Evolutionary conservation across 1,140 invertebrate genomes (phyloP).

Genomic region (Teleopsis dalmanni): DNA sequence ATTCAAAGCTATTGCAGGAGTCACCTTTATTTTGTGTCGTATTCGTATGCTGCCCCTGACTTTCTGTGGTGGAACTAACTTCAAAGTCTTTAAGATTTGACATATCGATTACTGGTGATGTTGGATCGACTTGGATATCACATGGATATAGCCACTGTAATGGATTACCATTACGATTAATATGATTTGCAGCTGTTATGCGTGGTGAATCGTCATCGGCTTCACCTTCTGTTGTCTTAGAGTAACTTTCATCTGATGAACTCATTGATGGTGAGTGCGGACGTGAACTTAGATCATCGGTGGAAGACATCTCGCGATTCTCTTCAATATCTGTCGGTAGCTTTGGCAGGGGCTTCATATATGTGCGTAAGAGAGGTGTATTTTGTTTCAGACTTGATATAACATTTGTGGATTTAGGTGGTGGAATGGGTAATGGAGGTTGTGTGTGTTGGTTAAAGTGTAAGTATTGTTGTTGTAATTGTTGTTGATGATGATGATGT

Average conservation of each 20-base stretch:
- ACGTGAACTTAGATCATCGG: slow-evolving; percentile 69
- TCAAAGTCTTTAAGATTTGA: slow-evolving; percentile 37
- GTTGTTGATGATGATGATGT: slow-evolving; percentile 39
- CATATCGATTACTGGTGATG: slow-evolving; percentile 33
- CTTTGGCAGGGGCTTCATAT: slow-evolving; percentile 54
- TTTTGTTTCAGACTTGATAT: slow-evolving; percentile 21
- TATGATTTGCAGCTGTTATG: slow-evolving; percentile 13
- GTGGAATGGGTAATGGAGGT: slow-evolving; percentile 22
- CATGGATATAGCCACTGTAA: slow-evolving; percentile 55
- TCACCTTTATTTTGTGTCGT: slow-evolving; percentile 50
- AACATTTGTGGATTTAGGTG: slow-evolving; percentile 21
- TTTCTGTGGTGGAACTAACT: slow-evolving; percentile 42
- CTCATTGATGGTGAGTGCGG: slow-evolving; percentile 71
- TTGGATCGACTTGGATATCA: slow-evolving; percentile 50
- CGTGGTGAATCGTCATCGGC: slow-evolving; percentile 42
- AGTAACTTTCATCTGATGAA: slow-evolving; percentile 74
- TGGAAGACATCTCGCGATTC: slow-evolving; percentile 54
- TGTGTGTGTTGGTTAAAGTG: slow-evolving; percentile 39
- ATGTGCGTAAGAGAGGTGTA: slow-evolving; percentile 42
- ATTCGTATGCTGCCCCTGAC: slow-evolving; percentile 45
- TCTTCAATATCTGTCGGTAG: slow-evolving; percentile 43
- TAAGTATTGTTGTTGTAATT: slow-evolving; percentile 49
- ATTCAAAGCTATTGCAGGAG: slow-evolving; percentile 58
- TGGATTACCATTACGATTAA: slow-evolving; percentile 23
- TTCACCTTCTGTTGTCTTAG: slow-evolving; percentile 55